Evolutionary conservation across 1,140 invertebrate species (phyloP), one percentile per base, ranked within the genome.

Genomic region (Tyrophagus putrescentiae): DNA sequence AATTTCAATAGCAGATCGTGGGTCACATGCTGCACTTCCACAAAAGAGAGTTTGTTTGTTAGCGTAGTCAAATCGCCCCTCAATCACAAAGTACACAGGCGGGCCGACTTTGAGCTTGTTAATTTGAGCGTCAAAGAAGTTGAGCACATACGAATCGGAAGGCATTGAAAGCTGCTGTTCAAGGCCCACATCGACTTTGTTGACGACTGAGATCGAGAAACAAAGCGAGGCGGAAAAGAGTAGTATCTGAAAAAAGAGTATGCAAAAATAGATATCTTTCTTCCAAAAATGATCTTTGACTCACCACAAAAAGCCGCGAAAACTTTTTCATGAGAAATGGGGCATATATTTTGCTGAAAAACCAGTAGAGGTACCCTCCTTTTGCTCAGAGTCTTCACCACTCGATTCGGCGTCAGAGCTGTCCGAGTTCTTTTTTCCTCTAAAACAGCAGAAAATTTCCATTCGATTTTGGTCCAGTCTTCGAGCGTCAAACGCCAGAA

Each of bases 151-250:
- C 1, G 89, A 94, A 68, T 91, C 84, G 61, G 78, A 71, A 0
- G 91, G 87, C 79, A 95, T 83, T 1, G 88, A 84, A 62, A 93
- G 73, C 69, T 89, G 80, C 74, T 93, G 87, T 70, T 95, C 87
- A 42, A 95, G 74, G 11, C 91, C 89, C 48, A 88, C 70, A 56
- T 82, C 78, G 33, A 98, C 84, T 67, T 84, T 81, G 0, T 87
- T 84, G 4, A 90, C 76, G 11, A 95, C 82, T 7, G 87, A 82
- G 31, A 93, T 78, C 50, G 87, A 93, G 0, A 81, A 78, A 67
- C 88, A 92, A 13, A 94, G 74, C 88, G 88, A 96, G 0, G 81
- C 85, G 67, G 86, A 84, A 76, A 97, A 97, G 4, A 88, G 67
- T 4, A 92, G 13, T 6, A 68, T 29, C 67, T 66, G 33, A 18